These are phyloP conservation scores for Parazoanthus swiftii DNA, from an alignment of 92 coral and sea anemone genomes.

Conservation along the genomic window DNA sequence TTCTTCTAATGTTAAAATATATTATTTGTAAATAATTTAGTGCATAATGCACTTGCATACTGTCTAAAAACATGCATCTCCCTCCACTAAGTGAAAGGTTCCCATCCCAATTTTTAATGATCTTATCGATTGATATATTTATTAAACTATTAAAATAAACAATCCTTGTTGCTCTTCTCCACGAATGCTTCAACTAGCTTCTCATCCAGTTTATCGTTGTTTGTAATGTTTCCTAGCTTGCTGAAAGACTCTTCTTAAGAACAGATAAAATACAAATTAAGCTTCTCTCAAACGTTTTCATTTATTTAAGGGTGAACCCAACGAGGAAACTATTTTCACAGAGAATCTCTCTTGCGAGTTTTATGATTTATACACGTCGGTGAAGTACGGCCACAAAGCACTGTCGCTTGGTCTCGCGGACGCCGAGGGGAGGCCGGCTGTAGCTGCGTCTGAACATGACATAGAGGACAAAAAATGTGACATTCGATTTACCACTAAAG, in stretches of 20 bases:
- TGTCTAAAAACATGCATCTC: too few relatives aligned
- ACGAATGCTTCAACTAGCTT: too few relatives aligned
- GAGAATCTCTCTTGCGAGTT: slow-evolving; percentile 1
- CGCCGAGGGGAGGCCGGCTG: not conserved
- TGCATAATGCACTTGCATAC: too few relatives aligned
- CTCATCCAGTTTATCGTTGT: too few relatives aligned
- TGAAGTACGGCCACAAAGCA: not conserved
- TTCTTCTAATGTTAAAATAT: too few relatives aligned
- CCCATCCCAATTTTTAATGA: too few relatives aligned
- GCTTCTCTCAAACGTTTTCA: not conserved
- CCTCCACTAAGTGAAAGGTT: too few relatives aligned
- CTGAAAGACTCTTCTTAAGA: too few relatives aligned
- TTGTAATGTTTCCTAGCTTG: not conserved
- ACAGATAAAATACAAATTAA: not conserved
- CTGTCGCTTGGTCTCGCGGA: not conserved
- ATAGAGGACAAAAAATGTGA: slow-evolving; percentile 2
- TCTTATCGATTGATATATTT: too few relatives aligned
- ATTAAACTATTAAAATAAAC: too few relatives aligned
- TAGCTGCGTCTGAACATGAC: not conserved
- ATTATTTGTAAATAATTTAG: too few relatives aligned
- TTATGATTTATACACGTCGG: slow-evolving; percentile 8
- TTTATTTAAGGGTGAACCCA: slow-evolving; percentile 5
- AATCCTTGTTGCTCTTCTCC: too few relatives aligned
- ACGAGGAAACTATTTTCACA: slow-evolving; percentile 10
- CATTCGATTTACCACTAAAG: slow-evolving; percentile 15